Base-by-base conservation (phyloP, 2,888 invertebrate species). In the Idaea aversata region DNA sequence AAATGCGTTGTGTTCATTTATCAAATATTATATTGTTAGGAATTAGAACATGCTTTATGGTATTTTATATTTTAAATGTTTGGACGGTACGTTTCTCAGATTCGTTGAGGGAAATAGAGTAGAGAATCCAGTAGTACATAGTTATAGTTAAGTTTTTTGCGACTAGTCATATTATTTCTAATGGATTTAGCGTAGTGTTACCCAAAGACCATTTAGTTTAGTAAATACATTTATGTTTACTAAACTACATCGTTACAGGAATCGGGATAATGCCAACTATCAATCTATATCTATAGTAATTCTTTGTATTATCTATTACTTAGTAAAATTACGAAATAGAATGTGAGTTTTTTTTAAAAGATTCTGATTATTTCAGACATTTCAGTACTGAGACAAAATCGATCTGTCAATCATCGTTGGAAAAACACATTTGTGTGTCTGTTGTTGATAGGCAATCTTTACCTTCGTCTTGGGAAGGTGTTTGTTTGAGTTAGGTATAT, bases 1-100 rank as follows among this genome's bases (percentile, higher is more conserved):
- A 59, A 72, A 75, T 65, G 75, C 77, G 69, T 72, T 70, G 57
- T 61, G 61, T 72, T 72, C 66, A 66, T 66, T 71, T 69, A 63
- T 65, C 63, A 65, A 64, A 68, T 16, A 59, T 15, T 57, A 0
- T 57, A 57, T 15, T 57, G 57, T 57, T 57, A 57, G 57, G 15
- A 15, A 15, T 57, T 15, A 15, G 57, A 15, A 15, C 13, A 57
- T 3, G 57, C 57, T 10, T 57, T 15, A 15, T 10, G 5, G 5
- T 57, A 3, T 15, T 57, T 57, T 15, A 57, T 57, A 15, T 57
- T 10, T 15, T 57, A 57, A 57, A 15, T 57, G 57, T 15, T 10
- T 3, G 57, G 15, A 57, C 3, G 15, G 57, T 63, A 59, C 59
- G 61, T 63, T 10, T 57, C 13, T 60, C 5, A 60, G 60, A 25